These are phyloP conservation scores for Papilio polyxenes DNA, from an alignment of 1,140 invertebrate genomes.

Conservation along the genomic window DNA sequence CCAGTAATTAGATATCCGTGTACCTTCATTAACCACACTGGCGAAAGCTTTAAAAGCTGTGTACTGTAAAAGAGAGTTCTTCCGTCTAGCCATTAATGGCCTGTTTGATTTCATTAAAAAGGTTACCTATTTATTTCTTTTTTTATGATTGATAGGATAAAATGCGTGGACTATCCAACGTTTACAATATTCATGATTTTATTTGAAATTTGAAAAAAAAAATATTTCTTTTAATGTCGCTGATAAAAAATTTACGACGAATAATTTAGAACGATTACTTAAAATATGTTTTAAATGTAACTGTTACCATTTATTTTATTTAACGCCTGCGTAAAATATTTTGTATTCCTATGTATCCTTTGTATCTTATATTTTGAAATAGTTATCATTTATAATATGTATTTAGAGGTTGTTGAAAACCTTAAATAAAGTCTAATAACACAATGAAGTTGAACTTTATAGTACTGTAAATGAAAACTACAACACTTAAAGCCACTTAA, in stretches of 20 bases:
- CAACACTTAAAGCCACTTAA: slow-evolving; percentile 9
- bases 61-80: neutral
- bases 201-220: too few species aligned
- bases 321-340: too few species aligned
- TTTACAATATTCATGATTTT: too few species aligned
- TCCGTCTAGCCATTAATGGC: neutral
- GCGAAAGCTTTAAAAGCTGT: neutral
- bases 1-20: neutral
- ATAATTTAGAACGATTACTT: too few species aligned
- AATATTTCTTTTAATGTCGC: too few species aligned
- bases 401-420: neutral
- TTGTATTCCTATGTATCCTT: neutral
- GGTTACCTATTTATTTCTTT: too few species aligned
- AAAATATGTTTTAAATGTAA: too few species aligned
- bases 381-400: neutral
- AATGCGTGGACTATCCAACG: too few species aligned
- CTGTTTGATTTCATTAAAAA: neutral
- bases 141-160: too few species aligned
- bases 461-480: neutral
- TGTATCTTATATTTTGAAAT: neutral
- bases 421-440: neutral
- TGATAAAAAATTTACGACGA: too few species aligned
- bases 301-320: too few species aligned
- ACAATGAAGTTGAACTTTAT: neutral
- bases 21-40: neutral